These are phyloP conservation scores for Temnothorax longispinosus DNA, from an alignment of 1,140 invertebrate species.

Conservation along the genomic window DNA sequence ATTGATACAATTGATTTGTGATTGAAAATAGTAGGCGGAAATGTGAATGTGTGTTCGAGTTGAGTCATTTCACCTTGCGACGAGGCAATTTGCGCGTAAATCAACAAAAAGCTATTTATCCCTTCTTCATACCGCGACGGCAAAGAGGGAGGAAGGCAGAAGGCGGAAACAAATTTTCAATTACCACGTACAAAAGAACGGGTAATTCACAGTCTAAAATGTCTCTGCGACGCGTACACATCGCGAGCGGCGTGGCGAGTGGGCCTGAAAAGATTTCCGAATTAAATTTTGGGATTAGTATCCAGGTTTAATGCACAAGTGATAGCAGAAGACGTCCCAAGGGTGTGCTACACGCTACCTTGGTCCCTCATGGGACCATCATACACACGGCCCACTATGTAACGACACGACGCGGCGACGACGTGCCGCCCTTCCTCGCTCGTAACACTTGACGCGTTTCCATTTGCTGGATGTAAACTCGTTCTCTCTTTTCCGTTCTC, in stretches of 20 bases:
- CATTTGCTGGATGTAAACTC: constrained; percentile 80
- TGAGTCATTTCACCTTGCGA: constrained; percentile 56
- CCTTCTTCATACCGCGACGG: constrained; percentile 19
- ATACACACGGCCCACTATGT: constrained; percentile 70
- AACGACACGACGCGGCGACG: constrained; percentile 76
- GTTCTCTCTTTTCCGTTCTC: background rate
- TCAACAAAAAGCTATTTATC: constrained; percentile 71
- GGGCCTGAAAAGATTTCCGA: constrained; percentile 85
- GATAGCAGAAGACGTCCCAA: constrained; percentile 83
- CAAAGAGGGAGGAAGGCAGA: constrained; percentile 67
- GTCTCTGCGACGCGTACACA: constrained; percentile 70
- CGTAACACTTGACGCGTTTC: constrained; percentile 80
- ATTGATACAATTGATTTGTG: constrained; percentile 19
- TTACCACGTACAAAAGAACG: constrained; percentile 82
- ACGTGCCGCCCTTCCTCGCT: constrained; percentile 69
- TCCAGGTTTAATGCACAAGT: constrained; percentile 85
- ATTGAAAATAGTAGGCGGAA: constrained; percentile 38
- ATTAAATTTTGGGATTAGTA: constrained; percentile 86
- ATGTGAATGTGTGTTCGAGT: background rate
- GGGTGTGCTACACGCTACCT: constrained; percentile 81
- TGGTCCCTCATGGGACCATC: constrained; percentile 76
- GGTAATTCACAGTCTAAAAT: constrained; percentile 84
- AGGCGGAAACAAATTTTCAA: constrained; percentile 84
- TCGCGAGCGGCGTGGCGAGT: constrained; percentile 1
- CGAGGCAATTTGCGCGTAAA: constrained; percentile 68